Base-by-base conservation (phyloP, 2,113 vertebrate genomes). In the Anolis sagrei region DNA sequence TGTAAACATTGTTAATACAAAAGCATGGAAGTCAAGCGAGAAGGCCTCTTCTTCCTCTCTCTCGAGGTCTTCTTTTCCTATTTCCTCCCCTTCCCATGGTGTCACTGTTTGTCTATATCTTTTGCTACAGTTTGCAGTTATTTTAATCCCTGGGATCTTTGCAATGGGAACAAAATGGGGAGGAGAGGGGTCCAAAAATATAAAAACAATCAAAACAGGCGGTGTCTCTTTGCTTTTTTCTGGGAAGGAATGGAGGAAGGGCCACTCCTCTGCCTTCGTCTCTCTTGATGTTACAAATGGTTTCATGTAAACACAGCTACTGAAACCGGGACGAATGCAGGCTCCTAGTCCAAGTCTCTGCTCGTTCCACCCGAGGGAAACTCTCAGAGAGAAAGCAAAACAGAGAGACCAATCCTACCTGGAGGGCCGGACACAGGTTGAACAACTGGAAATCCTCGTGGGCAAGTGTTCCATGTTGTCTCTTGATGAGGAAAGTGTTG, bases 1-100 rank as follows among this genome's bases (percentile, higher is more conserved):
- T 96, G 96, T 97, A 97, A 97, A 97, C 96, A 78, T n/a, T 89
- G 93, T 94, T 94, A 87, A 95, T 92, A 75, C 93, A 93, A 95
- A 95, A 95, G 94, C 92, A 95, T 93, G 95, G 92, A 84, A 92
- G 78, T 93, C 90, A 92, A 93, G 84, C 91, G 91, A 95, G 69
- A 36, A 94, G 90, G 78, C 92, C 95, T 92, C 93, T 92, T 92
- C 93, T 91, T 54, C 90, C 91, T 83, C 89, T 93, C 94, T 91
- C 93, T 93, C 89, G 81, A 93, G 89, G 87, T 89, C 90, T 86
- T 87, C 83, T 54, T 79, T 85, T 79, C 44, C 64, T 64, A 77
- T 58, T 58, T 58, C 16, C 68, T 87, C 9, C 13, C 23, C 51
- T 1, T 29, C 10, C 79, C 83, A 87, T 86, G 88, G 54, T 66